Percentiles rank a stretch among this genome's conserved stretches.
Conservation (phyloP, 2,888 invertebrate species). For the Drosophila lacicola region DNA sequence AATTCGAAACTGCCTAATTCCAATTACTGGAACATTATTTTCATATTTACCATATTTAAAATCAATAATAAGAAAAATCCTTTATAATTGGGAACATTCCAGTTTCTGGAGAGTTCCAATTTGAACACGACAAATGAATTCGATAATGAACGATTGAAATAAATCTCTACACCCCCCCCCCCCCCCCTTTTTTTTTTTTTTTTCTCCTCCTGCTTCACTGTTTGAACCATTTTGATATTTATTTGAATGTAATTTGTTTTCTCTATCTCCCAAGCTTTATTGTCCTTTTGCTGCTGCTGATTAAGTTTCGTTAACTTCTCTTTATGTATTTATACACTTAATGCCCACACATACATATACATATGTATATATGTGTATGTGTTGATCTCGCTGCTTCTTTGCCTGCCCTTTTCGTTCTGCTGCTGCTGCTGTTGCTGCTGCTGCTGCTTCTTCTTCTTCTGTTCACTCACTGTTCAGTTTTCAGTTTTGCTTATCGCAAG, state of each 20-base stretch:
- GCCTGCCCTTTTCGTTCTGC: conserved; percentile 18
- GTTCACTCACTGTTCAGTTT: conserved; percentile 30
- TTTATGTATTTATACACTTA: conserved; percentile 1
- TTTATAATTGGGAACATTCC: too few relatives aligned
- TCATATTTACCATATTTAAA: too few relatives aligned
- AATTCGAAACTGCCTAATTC: too few relatives aligned
- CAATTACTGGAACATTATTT: too few relatives aligned
- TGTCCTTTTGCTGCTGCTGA: conserved; percentile 28
- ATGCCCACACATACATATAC: not conserved
- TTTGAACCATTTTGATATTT: not conserved
- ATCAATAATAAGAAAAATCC: too few relatives aligned
- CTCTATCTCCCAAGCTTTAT: conserved; percentile 24
- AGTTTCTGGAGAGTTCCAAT: too few relatives aligned
- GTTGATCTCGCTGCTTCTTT: conserved; percentile 33
- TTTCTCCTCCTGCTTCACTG: not conserved
- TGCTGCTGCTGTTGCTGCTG: not conserved
- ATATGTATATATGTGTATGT: not conserved
- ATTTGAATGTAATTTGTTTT: conserved; percentile 8
- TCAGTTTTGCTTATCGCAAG: conserved; percentile 64
- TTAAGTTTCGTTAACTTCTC: conserved; percentile 21
- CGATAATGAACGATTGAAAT: too few relatives aligned
- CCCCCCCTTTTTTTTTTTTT: too few relatives aligned
- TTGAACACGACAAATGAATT: too few relatives aligned
- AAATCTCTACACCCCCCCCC: too few relatives aligned
- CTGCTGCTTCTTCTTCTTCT: conserved; percentile 17